Evolutionary conservation across 64 coral and sea anemone species (phyloP).

Genomic region (Montipora capricornis): DNA sequence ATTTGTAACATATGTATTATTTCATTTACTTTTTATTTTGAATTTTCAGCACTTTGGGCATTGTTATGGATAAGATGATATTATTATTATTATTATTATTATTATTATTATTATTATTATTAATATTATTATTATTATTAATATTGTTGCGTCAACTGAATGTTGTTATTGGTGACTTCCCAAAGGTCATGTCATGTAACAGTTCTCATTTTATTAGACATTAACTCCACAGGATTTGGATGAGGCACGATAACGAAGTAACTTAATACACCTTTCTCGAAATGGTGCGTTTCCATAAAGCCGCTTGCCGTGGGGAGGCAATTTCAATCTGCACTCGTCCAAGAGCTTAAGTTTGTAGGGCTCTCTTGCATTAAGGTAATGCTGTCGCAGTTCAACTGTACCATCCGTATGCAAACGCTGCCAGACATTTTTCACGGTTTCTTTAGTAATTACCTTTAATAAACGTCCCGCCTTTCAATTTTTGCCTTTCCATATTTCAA

Average conservation of each 20-base stretch:
- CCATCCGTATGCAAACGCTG: background rate
- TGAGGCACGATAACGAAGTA: conserved; percentile 7
- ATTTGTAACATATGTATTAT: no score
- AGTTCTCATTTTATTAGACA: conserved; percentile 51
- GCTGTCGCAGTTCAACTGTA: background rate
- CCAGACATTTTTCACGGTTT: conserved; percentile 21
- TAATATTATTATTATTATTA: background rate
- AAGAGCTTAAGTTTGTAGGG: conserved; percentile 50
- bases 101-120: no score
- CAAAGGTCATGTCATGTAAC: conserved; percentile 27
- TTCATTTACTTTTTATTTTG: no score
- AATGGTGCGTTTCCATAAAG: conserved; percentile 30
- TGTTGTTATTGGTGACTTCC: background rate
- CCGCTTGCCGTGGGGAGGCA: conserved; percentile 9
- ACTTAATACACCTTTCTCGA: conserved; percentile 43
- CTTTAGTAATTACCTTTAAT: background rate
- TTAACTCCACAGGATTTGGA: conserved; percentile 54
- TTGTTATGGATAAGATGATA: no score
- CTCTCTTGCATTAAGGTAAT: conserved; percentile 17
- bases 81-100: no score
- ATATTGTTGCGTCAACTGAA: background rate
- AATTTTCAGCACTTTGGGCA: no score
- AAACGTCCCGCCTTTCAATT: no score
- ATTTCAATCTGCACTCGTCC: conserved; percentile 41
- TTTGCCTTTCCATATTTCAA: no score